Evolutionary conservation across 2,113 vertebrate genomes (phyloP), one percentile per base, ranked within the genome.

Genomic region (Lagopus leucura): DNA sequence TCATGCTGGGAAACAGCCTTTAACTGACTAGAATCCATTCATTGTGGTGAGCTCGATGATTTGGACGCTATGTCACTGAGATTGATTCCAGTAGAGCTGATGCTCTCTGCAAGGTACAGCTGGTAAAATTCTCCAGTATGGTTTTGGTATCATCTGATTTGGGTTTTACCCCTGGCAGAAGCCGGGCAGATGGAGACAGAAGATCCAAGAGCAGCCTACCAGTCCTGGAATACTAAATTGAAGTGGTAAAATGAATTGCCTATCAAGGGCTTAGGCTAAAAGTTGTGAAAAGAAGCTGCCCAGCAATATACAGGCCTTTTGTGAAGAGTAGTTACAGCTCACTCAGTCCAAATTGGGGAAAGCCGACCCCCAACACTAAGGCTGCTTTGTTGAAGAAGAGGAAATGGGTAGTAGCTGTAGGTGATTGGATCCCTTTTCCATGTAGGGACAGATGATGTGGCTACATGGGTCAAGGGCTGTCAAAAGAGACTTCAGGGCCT

Each of bases 1-100:
- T 93, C 78, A 69, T 91, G 89, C 81, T 93, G 92, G 75, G 88
- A 93, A 92, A 69, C 86, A 90, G 85, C 84, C 87, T 92, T 88
- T 91, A 81, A 82, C 84, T 67, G 86, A 80, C 71, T 90, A 36
- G 91, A 82, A 42, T 36, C 74, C 84, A 93, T 89, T 93, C 89
- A 82, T 82, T 95, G 90, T 85, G 92, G 94, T 88, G 65, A 90
- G 57, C 52, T 65, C 63, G 91, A 92, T 92, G 76, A 86, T 95
- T 84, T 24, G 72, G 67, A 25, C 72, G 69, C 94, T 94, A 92
- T 91, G 88, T 96, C 90, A 95, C 22, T 1, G 22, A 89, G 34
- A 43, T 47, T n/a, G 47, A 72, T 69, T 88, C 81, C 71, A 48
- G 42, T 73, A 55, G 86, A 70, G 69, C 71, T 66, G 91, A 28